These are phyloP conservation scores for Hypomecis punctinalis DNA, from an alignment of 2,888 invertebrate species.

Conservation along the genomic window DNA sequence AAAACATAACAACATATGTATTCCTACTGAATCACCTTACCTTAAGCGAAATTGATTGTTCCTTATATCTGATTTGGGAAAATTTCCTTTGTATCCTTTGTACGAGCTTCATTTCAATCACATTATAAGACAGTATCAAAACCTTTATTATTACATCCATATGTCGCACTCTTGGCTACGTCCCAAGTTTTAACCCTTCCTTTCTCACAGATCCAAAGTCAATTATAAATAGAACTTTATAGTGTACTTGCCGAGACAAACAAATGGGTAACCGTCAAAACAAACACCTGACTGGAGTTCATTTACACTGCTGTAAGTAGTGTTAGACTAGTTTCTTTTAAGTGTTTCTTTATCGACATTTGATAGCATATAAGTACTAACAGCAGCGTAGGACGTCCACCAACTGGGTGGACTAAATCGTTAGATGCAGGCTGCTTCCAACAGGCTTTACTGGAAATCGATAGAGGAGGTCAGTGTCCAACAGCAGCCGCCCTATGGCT, in stretches of 20 bases:
- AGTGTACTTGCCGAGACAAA: constrained; percentile 28
- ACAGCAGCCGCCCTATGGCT: too few relatives aligned
- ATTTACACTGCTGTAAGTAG: constrained; percentile 9
- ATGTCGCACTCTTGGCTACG: constrained; percentile 16
- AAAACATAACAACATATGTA: too few relatives aligned
- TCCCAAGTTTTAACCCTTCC: constrained; percentile 25
- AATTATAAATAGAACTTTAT: constrained; percentile 32
- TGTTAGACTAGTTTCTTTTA: background rate
- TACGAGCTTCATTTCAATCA: constrained; percentile 26
- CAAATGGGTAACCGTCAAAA: constrained; percentile 24
- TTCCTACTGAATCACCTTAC: too few relatives aligned
- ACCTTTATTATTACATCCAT: constrained; percentile 28
- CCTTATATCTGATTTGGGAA: constrained; percentile 26
- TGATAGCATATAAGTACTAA: too few relatives aligned
- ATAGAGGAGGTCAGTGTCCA: too few relatives aligned
- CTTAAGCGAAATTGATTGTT: constrained; percentile 4
- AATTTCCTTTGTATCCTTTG: constrained; percentile 42
- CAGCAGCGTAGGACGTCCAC: too few relatives aligned
- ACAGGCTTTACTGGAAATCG: too few relatives aligned
- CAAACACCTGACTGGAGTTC: constrained; percentile 17
- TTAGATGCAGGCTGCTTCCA: too few relatives aligned
- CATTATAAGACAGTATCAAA: constrained; percentile 17
- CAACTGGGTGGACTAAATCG: too few relatives aligned
- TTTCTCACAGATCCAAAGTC: constrained; percentile 23
- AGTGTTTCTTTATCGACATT: background rate